Evolutionary conservation across 2,113 vertebrate species (phyloP).

Genomic region (Microtus richardsoni): DNA sequence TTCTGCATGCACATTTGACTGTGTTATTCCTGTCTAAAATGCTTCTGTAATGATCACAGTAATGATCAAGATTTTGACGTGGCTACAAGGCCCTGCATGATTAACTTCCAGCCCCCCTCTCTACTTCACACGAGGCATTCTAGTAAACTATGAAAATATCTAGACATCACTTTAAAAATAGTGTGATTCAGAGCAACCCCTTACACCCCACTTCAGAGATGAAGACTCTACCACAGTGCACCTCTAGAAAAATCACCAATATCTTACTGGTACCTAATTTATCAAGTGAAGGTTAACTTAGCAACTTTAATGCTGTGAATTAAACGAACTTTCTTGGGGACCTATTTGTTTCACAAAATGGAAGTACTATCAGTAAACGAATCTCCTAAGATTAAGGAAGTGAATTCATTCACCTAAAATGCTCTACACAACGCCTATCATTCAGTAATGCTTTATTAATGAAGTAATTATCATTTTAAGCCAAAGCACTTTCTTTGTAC

Average conservation of each 20-base stretch:
- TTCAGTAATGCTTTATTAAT: neutral
- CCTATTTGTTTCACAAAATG: neutral
- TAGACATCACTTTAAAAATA: neutral
- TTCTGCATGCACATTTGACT: neutral
- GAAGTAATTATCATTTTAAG: neutral
- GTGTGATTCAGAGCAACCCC: neutral
- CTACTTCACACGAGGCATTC: neutral
- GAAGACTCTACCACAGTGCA: neutral
- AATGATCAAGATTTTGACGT: neutral
- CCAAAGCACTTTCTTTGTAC: neutral
- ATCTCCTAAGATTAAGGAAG: neutral
- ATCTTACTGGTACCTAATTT: neutral
- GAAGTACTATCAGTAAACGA: neutral
- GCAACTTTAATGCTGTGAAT: neutral
- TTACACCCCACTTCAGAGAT: neutral
- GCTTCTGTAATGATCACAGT: neutral
- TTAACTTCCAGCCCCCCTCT: neutral
- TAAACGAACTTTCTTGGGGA: neutral
- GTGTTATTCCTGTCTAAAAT: neutral
- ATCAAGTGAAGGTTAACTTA: slow-evolving; percentile 4
- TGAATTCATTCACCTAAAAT: neutral
- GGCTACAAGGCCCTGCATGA: neutral
- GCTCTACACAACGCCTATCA: neutral
- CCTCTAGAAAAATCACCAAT: slow-evolving; percentile 28
- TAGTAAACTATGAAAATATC: neutral